Evolutionary conservation across 2,113 vertebrate species (phyloP), one percentile per base, ranked within the genome.

Genomic region (Bufo gargarizans): DNA sequence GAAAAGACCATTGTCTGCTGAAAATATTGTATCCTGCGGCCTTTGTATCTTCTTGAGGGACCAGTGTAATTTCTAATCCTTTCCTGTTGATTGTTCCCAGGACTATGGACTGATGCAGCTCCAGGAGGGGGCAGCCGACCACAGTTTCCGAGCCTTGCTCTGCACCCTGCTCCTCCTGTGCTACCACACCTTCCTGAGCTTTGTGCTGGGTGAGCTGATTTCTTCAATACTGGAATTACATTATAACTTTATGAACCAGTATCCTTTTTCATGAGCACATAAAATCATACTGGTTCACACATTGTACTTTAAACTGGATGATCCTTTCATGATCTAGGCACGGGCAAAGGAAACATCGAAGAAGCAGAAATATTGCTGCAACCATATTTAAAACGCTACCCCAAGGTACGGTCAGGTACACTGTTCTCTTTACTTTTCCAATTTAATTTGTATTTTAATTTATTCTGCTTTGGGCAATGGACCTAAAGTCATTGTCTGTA

Each of bases 171-270:
- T 99, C 90, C 95, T 99, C 90, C 96, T 99, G 78, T 99, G 97
- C 93, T 99, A 99, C 92, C 97, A 99, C 94, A 99, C 98, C 67
- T 99, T 99, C 96, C 97, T 99, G 96, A 98, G 96, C 91, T 99
- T 99, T 90, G 98, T 99, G 92, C 92, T 99, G 45, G 98, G 98
- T 98, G 93, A 95, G 96, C 33, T 55, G 81, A 11, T 45, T 7
- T 22, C 76, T 14, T 50, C 20, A 3, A n/a, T 77, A 50, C 17
- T 20, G n/a, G 49, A 11, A 6, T 50, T 50, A 50, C 14, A 10
- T 77, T 20, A 20, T 50, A 14, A 19, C 4, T 1, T 17, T 16
- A 8, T 77, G 7, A 0, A 0, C 4, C 45, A 2, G 33, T 43
- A 14, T 45, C 2, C 71, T 33, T 33, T 33, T 33, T 16, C 61